Evolutionary conservation across 30 jellyfish, hydroid and myxozoan species (phyloP), one percentile per base, ranked within the genome.

Genomic region (Aurelia aurita complex sp. Pacific): DNA sequence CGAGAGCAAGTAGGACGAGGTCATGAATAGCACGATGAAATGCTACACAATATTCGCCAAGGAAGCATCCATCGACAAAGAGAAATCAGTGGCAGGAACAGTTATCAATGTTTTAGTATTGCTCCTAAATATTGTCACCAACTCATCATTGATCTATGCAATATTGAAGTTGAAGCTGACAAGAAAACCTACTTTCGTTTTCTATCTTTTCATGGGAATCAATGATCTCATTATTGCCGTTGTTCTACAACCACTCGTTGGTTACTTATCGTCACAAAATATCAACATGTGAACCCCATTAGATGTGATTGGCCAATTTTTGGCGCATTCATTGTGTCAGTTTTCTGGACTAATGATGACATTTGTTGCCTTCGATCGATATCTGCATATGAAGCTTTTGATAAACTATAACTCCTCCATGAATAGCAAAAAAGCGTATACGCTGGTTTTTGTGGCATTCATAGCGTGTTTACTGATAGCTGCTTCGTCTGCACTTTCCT

Each of bases 291-390:
- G 90, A 65, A 64, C 79, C 11, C 15, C 55, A 29, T 5, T 55
- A 5, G 79, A 53, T 35, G 19, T 64, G 14, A 2, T 65, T 36
- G 82, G 69, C 1, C 90, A 80, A 50, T 29, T 13, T 29, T 12
- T 80, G 90, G 75, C 66, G 2, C 50, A 10, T 38, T 40, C 70
- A 1, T 65, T 64, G 33, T 66, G 78, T n/a, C 74, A 66, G 59
- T 65, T 80, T 52, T 52, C 82, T 43, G 79, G 82, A 1, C 34
- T 51, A 5, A 80, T 80, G 90, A 80, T 80, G 17, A 33, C 52
- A 4, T 35, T 65, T 1, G 60, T 80, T 6, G 90, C 90, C 4
- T 29, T 67, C n/a, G 90, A 80, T 57, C 23, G 90, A n/a, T 80
- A 64, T 16, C 23, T 23, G 10, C 69, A 63, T 13, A 63, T 79